phyloP scores from a whole-genome alignment of 1,140 invertebrate genomes.

The Drosophila murphyi region DNA sequence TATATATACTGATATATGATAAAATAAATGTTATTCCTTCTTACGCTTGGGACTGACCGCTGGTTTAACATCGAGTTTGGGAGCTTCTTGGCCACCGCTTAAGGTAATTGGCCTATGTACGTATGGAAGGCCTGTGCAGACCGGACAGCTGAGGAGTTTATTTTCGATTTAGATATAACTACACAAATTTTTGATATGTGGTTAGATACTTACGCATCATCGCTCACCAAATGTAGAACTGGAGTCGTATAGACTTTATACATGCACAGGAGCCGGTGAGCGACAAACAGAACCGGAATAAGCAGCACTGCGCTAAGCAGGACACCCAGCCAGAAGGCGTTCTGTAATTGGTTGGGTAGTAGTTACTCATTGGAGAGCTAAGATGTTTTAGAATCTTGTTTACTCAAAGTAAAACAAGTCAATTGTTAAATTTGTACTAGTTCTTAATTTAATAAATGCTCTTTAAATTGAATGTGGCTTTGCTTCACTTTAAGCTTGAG shows the following conservation, averaged over 20 bases:
- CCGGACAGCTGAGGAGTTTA: not conserved
- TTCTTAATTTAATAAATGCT: no score
- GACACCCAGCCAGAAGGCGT: slow-evolving; percentile 2
- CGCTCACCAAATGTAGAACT: not conserved
- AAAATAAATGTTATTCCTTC: not conserved
- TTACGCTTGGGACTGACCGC: not conserved
- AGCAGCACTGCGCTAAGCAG: not conserved
- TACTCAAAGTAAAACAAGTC: no score
- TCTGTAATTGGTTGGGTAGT: not conserved
- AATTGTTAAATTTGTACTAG: no score
- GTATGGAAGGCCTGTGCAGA: not conserved
- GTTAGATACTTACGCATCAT: not conserved
- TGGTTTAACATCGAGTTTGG: not conserved
- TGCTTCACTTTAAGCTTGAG: no score
- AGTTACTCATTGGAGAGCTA: no score
- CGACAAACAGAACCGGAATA: not conserved
- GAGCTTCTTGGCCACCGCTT: not conserved
- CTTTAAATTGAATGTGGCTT: no score
- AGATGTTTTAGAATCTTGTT: no score
- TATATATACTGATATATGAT: no score
- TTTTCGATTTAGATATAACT: not conserved
- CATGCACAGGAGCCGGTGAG: not conserved
- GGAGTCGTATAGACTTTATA: not conserved
- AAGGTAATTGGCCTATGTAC: not conserved
- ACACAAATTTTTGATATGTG: not conserved